Conservation (phyloP, 2,797 vertebrate species). For the Eleutherodactylus coqui region DNA sequence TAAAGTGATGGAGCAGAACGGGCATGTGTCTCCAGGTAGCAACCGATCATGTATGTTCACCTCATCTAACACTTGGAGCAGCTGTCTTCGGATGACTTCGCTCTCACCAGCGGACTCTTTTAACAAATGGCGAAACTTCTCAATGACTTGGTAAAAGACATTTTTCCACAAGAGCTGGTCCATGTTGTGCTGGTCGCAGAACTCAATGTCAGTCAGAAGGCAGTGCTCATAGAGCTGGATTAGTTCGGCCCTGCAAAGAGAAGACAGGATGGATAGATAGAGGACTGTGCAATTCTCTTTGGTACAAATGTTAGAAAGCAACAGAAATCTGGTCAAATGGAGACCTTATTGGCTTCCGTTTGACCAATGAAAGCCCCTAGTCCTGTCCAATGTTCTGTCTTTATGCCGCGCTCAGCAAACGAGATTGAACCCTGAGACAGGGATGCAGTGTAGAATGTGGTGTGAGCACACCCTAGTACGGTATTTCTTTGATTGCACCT, state of each 20-base stretch:
- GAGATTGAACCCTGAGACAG: too few relatives aligned
- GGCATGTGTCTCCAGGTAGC: not conserved
- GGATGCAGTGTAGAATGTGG: too few relatives aligned
- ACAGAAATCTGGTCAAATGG: too few relatives aligned
- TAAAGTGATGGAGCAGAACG: not conserved
- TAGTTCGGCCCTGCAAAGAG: slow-evolving; percentile 84
- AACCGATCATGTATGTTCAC: slow-evolving; percentile 70
- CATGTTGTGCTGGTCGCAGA: slow-evolving; percentile 92
- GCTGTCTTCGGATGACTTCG: slow-evolving; percentile 84
- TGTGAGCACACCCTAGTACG: too few relatives aligned
- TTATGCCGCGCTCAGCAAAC: too few relatives aligned
- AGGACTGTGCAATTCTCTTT: too few relatives aligned
- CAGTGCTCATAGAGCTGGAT: slow-evolving; percentile 90
- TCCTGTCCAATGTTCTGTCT: too few relatives aligned
- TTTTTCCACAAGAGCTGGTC: slow-evolving; percentile 98
- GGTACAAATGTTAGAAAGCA: too few relatives aligned
- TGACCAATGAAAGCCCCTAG: too few relatives aligned
- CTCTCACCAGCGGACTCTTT: slow-evolving; percentile 87
- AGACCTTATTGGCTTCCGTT: too few relatives aligned
- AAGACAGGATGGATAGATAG: too few relatives aligned
- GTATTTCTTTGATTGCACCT: too few relatives aligned
- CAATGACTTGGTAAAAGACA: slow-evolving; percentile 97
- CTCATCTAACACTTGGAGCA: slow-evolving; percentile 93
- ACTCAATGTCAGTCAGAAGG: slow-evolving; percentile 92
- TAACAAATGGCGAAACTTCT: slow-evolving; percentile 93